A percentile compares a stretch with the other conserved stretches of the same genome.
Evolutionary conservation across 2,888 invertebrate species (phyloP).

Genomic region (Pediacus dermestoides): DNA sequence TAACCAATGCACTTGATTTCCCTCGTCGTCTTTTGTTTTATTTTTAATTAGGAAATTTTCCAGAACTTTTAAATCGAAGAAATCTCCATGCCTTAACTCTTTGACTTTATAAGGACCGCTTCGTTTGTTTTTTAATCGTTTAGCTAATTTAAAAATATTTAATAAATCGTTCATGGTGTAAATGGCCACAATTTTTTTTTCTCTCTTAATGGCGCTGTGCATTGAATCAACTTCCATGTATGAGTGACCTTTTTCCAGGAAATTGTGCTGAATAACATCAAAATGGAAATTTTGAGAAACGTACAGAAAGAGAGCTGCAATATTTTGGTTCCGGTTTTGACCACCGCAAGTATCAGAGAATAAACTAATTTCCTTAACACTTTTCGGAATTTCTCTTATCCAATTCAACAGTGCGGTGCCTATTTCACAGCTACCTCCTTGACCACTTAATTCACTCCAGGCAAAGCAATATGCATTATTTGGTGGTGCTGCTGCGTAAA

Average conservation of each 20-base stretch:
- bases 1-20: too few relatives aligned
- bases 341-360: slow-evolving; percentile 27
- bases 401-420: slow-evolving; percentile 20
- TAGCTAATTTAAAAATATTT: too few relatives aligned
- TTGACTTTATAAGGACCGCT: too few relatives aligned
- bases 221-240: slow-evolving; percentile 19
- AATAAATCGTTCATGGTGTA: slow-evolving; percentile 12
- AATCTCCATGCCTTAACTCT: too few relatives aligned
- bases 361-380: slow-evolving; percentile 14
- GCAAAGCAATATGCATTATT: slow-evolving; percentile 27
- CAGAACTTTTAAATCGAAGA: too few relatives aligned
- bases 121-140: slow-evolving; percentile 9
- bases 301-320: slow-evolving; percentile 10
- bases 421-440: slow-evolving; percentile 29
- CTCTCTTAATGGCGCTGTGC: slow-evolving; percentile 23
- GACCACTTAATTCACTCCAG: slow-evolving; percentile 15
- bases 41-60: too few relatives aligned
- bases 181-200: slow-evolving; percentile 20
- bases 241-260: too few relatives aligned
- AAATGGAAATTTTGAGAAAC: slow-evolving; percentile 7
- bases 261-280: slow-evolving; percentile 8
- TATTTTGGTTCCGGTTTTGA: slow-evolving; percentile 26
- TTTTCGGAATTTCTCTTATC: slow-evolving; percentile 8
- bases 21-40: too few relatives aligned
- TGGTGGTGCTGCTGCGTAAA: slow-evolving; percentile 32